Conservation (phyloP, 1,140 invertebrate genomes). For the Andricus grossulariae region DNA sequence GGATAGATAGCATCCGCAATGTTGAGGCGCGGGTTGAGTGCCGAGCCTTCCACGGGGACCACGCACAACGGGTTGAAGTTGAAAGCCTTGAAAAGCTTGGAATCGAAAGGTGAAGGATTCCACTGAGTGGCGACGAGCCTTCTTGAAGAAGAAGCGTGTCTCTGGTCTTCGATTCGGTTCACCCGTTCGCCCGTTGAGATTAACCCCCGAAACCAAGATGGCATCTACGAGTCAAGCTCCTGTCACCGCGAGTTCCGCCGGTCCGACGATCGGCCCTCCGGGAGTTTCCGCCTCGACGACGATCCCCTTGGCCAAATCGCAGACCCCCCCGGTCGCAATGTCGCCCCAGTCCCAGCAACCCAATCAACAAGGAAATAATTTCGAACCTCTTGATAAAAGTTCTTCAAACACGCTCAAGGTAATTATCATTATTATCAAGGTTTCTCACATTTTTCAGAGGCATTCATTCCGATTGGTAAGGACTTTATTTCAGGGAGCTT, state of each 20-base stretch:
- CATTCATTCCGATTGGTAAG: no score
- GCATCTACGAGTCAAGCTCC: constrained; percentile 63
- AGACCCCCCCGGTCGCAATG: constrained; percentile 35
- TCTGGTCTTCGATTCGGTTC: neutral
- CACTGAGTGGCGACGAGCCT: neutral
- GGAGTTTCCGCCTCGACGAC: constrained; percentile 36
- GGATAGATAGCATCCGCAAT: constrained; percentile 36
- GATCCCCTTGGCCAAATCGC: constrained; percentile 43
- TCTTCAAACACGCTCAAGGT: constrained; percentile 73
- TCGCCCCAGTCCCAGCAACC: constrained; percentile 48
- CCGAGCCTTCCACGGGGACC: constrained; percentile 42
- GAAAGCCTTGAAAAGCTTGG: constrained; percentile 39
- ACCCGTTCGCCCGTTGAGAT: neutral
- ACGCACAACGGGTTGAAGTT: constrained; percentile 21
- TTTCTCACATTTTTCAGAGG: no score
- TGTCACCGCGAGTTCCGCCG: constrained; percentile 43
- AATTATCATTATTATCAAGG: constrained; percentile 20
- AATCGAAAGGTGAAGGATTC: constrained; percentile 44
- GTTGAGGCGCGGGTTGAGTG: constrained; percentile 39
- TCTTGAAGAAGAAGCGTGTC: constrained; percentile 4
- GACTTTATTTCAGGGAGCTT: no score
- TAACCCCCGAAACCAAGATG: constrained; percentile 50
- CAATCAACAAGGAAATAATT: constrained; percentile 65
- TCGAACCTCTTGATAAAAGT: constrained; percentile 70
- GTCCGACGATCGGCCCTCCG: constrained; percentile 50